Evolutionary conservation across 53 echinoderm and acorn worm species (phyloP), one percentile per base, ranked within the genome.

Genomic region (Zoroaster sp.): DNA sequence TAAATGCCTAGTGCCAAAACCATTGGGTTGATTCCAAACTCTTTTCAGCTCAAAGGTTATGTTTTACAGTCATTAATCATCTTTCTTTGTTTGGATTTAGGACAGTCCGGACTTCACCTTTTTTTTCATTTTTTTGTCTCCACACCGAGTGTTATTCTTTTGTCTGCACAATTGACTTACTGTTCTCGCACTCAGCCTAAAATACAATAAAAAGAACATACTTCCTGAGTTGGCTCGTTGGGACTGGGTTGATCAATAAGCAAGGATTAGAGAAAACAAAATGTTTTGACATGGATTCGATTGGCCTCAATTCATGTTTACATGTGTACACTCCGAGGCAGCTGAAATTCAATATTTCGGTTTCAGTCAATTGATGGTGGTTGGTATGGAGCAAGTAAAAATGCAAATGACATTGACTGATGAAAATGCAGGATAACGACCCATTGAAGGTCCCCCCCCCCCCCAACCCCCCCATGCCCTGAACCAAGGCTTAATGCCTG

Each of bases 21-120:
- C 66, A 37, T 33, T 43, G 5, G 17, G 68, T 40, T 35, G 65
- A 82, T 82, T 40, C 41, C 68, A 32, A n/a, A 82, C 40, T 82
- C 82, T 31, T 10, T 34, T 28, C 35, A 28, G 82, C 67, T 82
- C 82, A 82, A 82, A 82, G 82, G 82, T 82, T 82, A 68, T 67
- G 42, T 82, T 68, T 82, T 66, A 44, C 40, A 43, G 40, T 41
- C 39, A 82, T 82, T 82, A 66, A 82, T 82, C 82, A 82, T 67
- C 3, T 10, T 5, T 14, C 31, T 11, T 40, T 67, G 82, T 66
- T 82, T 66, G 68, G 82, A 40, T 82, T 28, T 82, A 82, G 66
- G 82, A 82, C 66, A 67, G 82, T 4, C 30, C 15, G 30, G 13
- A 45, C 66, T 82, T 68, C 82, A 82, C 82, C 17, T 43, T 33